Conservation (phyloP, 2,113 vertebrate species). For the Candoia aspera region DNA sequence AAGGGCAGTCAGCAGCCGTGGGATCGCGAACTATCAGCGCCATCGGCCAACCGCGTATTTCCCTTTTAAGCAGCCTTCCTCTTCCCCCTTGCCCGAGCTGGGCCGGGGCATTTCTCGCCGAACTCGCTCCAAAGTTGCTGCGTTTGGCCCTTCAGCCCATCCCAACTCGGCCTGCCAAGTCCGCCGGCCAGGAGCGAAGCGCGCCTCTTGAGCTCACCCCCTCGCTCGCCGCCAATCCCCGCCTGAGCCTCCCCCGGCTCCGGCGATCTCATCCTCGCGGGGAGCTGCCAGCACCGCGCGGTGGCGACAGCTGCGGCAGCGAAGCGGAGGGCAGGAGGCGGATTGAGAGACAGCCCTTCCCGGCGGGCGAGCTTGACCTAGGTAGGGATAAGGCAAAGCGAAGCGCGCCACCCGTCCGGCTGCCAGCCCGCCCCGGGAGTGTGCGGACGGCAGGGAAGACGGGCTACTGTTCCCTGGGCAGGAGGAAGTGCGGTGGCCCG, state of each 20-base stretch:
- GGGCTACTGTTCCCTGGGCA: conserved; percentile 1
- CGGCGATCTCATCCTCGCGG: not conserved
- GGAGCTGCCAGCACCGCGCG: not conserved
- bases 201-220: not conserved
- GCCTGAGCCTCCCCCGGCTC: not conserved
- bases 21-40: not conserved
- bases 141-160: not conserved
- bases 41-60: not conserved
- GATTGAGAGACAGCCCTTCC: not conserved
- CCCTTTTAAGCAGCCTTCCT: not conserved
- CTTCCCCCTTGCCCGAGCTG: not conserved
- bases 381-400: not conserved
- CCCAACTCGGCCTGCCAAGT: not conserved
- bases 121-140: conserved; percentile 11
- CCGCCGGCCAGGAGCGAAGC: not conserved
- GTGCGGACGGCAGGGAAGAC: not conserved
- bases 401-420: not conserved
- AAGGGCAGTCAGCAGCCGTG: not conserved
- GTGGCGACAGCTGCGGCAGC: not conserved
- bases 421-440: not conserved
- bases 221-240: not conserved
- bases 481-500: not conserved
- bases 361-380: not conserved
- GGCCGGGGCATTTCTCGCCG: too few relatives aligned
- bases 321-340: not conserved